phyloP scores from a whole-genome alignment of 2,888 invertebrate species.

The Nemoura dubitans region DNA sequence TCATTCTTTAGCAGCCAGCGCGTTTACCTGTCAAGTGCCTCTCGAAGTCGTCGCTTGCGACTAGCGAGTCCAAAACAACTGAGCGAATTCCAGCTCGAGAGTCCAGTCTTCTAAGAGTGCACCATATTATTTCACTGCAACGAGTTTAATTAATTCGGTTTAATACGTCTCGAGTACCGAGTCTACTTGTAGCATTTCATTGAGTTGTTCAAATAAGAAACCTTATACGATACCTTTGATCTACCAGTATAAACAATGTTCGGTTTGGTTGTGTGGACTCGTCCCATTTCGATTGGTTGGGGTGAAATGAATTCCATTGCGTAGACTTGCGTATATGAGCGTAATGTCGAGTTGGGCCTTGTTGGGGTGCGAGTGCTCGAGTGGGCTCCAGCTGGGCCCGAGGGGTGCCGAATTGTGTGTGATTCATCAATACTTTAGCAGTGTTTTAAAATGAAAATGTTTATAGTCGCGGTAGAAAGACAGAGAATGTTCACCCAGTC shows the following conservation, averaged over 20 bases:
- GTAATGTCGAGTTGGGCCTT: slow-evolving; percentile 13
- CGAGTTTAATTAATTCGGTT: slow-evolving; percentile 26
- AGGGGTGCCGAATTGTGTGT: slow-evolving; percentile 30
- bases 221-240: slow-evolving; percentile 31
- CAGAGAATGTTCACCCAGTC: slow-evolving; percentile 15
- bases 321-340: slow-evolving; percentile 15
- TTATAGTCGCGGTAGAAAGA: slow-evolving; percentile 14
- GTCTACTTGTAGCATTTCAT: slow-evolving; percentile 30
- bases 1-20: too few species aligned
- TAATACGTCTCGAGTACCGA: slow-evolving; percentile 31
- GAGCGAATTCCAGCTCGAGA: not conserved
- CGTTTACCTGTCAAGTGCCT: too few species aligned
- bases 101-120: not conserved
- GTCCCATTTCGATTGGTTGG: not conserved
- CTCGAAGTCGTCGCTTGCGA: too few species aligned
- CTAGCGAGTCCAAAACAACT: too few species aligned
- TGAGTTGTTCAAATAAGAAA: slow-evolving; percentile 34
- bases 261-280: slow-evolving; percentile 27
- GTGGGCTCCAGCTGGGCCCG: slow-evolving; percentile 35
- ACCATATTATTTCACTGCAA: not conserved
- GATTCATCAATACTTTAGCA: slow-evolving; percentile 42
- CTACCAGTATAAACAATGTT: slow-evolving; percentile 34
- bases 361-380: slow-evolving; percentile 1
- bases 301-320: slow-evolving; percentile 27
- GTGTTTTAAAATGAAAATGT: slow-evolving; percentile 28